phyloP scores from a whole-genome alignment of 2,888 invertebrate genomes.

The Hypselothyrea guttata region DNA sequence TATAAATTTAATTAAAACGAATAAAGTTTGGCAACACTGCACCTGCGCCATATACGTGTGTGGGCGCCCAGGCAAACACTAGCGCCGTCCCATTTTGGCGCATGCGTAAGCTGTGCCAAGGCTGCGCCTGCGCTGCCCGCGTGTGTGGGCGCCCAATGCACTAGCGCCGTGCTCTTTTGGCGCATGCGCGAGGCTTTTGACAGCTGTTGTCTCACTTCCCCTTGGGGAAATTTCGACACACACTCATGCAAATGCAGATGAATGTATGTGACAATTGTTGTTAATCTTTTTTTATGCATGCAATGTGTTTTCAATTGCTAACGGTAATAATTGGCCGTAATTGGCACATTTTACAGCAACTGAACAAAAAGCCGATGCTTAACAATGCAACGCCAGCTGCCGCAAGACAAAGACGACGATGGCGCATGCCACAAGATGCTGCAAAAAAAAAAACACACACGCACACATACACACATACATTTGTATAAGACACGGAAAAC shows the following conservation, averaged over 20 bases:
- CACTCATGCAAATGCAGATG: no score
- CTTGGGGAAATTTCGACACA: no score
- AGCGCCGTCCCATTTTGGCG: not conserved
- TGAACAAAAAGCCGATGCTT: conserved; percentile 27
- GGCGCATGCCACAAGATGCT: conserved; percentile 47
- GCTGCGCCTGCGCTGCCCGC: no score
- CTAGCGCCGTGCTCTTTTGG: no score
- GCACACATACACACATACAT: no score
- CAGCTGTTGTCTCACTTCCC: no score
- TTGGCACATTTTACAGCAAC: conserved; percentile 54
- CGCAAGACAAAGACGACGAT: conserved; percentile 17
- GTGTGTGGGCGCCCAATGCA: no score
- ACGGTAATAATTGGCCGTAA: conserved; percentile 54
- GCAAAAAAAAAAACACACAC: conserved; percentile 14
- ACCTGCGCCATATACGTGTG: no score
- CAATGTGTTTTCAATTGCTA: conserved; percentile 23
- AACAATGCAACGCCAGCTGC: conserved; percentile 37
- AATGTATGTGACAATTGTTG: no score
- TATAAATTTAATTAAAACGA: no score
- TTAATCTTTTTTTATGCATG: conserved; percentile 1
- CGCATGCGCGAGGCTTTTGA: not conserved
- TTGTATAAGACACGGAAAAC: no score
- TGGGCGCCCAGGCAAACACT: not conserved
- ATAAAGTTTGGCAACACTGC: no score
- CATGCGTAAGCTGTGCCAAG: not conserved